phyloP scores from a whole-genome alignment of 2,113 vertebrate species.

The Brevimyrus niger region DNA sequence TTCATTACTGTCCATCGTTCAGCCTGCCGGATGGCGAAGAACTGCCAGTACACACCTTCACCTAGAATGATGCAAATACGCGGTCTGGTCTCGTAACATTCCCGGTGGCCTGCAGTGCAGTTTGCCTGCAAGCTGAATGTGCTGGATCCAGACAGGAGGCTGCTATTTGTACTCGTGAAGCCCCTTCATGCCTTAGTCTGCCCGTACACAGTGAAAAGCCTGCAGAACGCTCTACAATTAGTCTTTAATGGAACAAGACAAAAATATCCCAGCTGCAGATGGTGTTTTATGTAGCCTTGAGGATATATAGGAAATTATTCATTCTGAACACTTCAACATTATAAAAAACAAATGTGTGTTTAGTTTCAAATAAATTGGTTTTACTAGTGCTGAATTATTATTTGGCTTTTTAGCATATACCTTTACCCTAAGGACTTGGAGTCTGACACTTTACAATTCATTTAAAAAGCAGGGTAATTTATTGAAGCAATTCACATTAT shows the following conservation, averaged over 20 bases:
- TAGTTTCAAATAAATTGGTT: neutral
- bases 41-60: neutral
- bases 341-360: constrained; percentile 12
- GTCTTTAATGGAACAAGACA: constrained; percentile 6
- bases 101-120: neutral
- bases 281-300: neutral
- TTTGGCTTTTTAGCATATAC: neutral
- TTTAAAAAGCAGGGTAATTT: constrained; percentile 3
- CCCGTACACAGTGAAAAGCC: neutral
- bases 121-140: neutral
- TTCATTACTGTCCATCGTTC: neutral
- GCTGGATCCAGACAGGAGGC: neutral
- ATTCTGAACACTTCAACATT: neutral
- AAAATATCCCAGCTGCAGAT: neutral
- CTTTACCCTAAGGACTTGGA: constrained; percentile 1
- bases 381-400: constrained; percentile 1
- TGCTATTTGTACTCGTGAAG: neutral
- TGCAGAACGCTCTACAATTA: neutral
- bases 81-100: neutral
- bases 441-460: neutral
- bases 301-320: constrained; percentile 1
- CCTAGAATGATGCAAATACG: neutral
- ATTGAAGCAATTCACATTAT: constrained; percentile 11
- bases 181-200: neutral
- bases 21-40: neutral